Base-by-base conservation (phyloP, 2,888 invertebrate genomes). In the Flexamia atlantica region DNA sequence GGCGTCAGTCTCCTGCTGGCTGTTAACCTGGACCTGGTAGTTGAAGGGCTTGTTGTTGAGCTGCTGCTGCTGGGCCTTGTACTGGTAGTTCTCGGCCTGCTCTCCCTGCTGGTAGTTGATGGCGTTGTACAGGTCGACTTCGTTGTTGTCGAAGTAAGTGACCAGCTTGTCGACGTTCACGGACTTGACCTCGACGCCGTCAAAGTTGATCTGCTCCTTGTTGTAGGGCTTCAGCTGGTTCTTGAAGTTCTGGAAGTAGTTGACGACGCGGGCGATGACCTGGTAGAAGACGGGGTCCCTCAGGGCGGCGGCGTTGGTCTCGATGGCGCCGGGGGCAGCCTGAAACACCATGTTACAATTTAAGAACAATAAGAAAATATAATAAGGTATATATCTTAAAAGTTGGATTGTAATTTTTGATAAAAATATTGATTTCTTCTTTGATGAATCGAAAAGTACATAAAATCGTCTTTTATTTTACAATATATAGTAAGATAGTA, bases 271-370 rank as follows among this genome's bases (percentile, higher is more conserved):
- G 89, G 93, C 94, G 85, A 95, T 90, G 86, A 88, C 87, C 84
- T 93, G 92, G 89, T 94, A 96, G 92, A 95, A 95, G 70, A 94
- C 92, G 28, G 95, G 95, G 89, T 96, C 95, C 86, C 95, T 94
- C 86, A 94, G 90, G 87, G 93, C 92, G 4, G 95, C 94, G 88
- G 93, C 92, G 88, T 92, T 93, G 86, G 92, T 91, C 87, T 94
- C 93, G 86, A 95, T 90, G 1, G 93, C 91, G 12, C 93, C 91
- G n/a, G 82, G 72, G 25, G 72, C 82, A 32, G 72, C 84, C 57
- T 87, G 89, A 87, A 89, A n/a, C n/a, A n/a, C n/a, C n/a, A n/a
- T n/a, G n/a, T n/a, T n/a, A n/a, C n/a, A n/a, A n/a, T n/a, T n/a
- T n/a, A n/a, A n/a, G n/a, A n/a, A n/a, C n/a, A n/a, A n/a, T n/a